Evolutionary conservation across 2,113 vertebrate genomes (phyloP).

Genomic region (Heterotilapia buettikoferi): DNA sequence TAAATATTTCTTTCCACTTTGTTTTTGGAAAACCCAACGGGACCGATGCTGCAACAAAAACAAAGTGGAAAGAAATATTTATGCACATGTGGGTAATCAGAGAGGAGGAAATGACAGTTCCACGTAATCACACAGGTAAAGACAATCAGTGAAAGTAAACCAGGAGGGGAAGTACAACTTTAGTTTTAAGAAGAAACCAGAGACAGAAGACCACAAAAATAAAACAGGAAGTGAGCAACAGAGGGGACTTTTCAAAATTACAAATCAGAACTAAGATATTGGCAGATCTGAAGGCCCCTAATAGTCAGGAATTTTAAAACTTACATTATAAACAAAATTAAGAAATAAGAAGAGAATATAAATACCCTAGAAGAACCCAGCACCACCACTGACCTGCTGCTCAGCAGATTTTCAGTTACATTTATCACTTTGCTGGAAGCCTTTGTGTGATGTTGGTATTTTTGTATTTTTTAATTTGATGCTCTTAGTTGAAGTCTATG

Average conservation of each 20-base stretch:
- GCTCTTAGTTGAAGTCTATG: neutral
- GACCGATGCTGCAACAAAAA: neutral
- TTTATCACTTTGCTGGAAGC: neutral
- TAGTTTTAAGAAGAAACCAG: neutral
- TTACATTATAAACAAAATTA: neutral
- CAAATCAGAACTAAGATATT: neutral
- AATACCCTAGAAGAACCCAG: neutral
- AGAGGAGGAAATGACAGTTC: neutral
- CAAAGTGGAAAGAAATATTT: neutral
- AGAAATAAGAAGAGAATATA: neutral
- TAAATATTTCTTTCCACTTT: too few relatives aligned
- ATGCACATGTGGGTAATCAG: neutral
- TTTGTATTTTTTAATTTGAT: neutral
- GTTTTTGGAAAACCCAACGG: neutral
- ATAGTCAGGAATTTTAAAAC: neutral
- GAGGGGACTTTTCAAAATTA: neutral
- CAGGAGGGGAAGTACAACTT: neutral
- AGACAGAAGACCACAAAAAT: neutral
- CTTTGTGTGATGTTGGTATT: neutral
- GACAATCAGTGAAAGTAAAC: neutral
- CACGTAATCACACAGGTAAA: neutral
- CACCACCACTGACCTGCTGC: neutral
- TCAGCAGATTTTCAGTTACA: neutral
- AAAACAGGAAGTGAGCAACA: neutral
- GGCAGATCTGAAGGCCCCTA: neutral